Base-by-base conservation (phyloP, 1,140 invertebrate genomes). In the Cardiocondyla obscurior region DNA sequence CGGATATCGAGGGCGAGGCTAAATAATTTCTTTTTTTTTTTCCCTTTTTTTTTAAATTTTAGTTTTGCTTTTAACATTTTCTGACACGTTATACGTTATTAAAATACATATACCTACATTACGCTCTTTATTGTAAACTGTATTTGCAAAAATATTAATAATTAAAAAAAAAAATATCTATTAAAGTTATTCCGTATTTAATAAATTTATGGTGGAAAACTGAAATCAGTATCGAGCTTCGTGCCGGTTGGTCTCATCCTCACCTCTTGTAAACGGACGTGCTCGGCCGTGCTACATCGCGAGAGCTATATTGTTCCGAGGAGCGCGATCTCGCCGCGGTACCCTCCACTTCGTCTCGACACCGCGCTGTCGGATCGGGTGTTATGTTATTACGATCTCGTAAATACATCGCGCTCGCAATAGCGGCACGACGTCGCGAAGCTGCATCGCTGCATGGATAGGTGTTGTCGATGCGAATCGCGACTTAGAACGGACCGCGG, bases 281-380 rank as follows among this genome's bases (percentile, higher is more conserved):
- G 39, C 49, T 76, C 51, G 81, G 67, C 36, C 64, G 44, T 42
- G 33, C 46, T 65, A 42, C 22, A 70, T 86, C 85, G 87, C 84
- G 81, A 67, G 84, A 67, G 84, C 81, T 65, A 88, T 53, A 89
- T 88, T 88, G 88, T 89, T 82, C 62, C 62, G 69, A 62, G 53
- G 72, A 51, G 46, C 51, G 65, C 57, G 57, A 67, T 44, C 57
- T 39, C 12, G 30, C 53, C 58, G 16, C 16, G 14, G 33, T n/a
- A n/a, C 67, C 36, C 33, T 46, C n/a, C 39, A 51, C 16, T 28
- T 64, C 42, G 67, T 85, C 74, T 51, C n/a, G n/a, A n/a, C n/a
- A n/a, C 42, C 60, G 42, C 81, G 28, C 83, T 70, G 55, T 28
- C 64, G 51, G 19, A 57, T 67, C 82, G 72, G 44, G 39, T 81